Base-by-base conservation (phyloP, 2,113 vertebrate species). In the Forbesichthys papilliferus region DNA sequence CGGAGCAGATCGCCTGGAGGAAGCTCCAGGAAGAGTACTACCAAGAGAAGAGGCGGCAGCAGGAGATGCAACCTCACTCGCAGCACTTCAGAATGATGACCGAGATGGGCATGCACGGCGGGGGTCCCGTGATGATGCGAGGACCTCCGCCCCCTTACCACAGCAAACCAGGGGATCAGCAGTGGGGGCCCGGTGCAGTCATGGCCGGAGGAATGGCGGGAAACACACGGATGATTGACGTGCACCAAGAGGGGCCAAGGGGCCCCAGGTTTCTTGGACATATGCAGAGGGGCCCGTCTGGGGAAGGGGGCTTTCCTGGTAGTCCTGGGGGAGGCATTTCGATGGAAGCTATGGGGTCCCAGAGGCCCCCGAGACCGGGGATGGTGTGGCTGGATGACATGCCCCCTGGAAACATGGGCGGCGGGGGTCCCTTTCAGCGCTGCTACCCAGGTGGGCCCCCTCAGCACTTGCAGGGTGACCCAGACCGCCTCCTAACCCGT, bases 1-100 rank as follows among this genome's bases (percentile, higher is more conserved):
- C 95, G 0, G 97, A 99, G 71, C 98, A 99, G 76, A 92, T 96
- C 77, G 98, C 97, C 53, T 99, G 98, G 98, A 93, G 96, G 74
- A 98, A 98, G 89, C 71, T 99, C 74, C 96, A 99, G 89, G 96
- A 98, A 47, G 98, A 99, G 66, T 99, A 97, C 79, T 99, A 99
- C 0, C 95, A 96, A 68, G 98, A 99, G 73, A 99, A 99, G 80
- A 91, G 96, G 18, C 91, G 97, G 20, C 96, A 96, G 47, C 96
- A 99, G 74, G 96, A 99, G 56, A 94, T 99, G 64, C 91, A 95
- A 91, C 48, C 92, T 74, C 82, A 90, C 88, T 74, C 94, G 62
- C 98, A 92, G 93, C 0, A 96, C 87, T 96, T 97, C 73, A 92
- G 96, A 87, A 94, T 98, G 92, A 93, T 95, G 75, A 82, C 89